Evolutionary conservation across 2,888 invertebrate species (phyloP).

Genomic region (Strigamia transsilvanica): DNA sequence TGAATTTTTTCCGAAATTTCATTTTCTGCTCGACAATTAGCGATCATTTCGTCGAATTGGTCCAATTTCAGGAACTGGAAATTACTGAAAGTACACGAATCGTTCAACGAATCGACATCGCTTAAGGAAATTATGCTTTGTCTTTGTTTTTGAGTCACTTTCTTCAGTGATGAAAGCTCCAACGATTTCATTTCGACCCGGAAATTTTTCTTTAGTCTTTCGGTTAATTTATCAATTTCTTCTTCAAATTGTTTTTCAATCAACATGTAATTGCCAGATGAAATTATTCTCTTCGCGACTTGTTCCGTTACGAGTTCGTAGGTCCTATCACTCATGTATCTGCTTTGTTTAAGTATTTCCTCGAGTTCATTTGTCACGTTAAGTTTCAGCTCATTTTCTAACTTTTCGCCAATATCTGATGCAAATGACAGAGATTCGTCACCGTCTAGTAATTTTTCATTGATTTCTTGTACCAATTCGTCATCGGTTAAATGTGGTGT

Average conservation of each 20-base stretch:
- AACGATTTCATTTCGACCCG: slow-evolving; percentile 38
- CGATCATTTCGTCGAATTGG: slow-evolving; percentile 16
- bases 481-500: slow-evolving; percentile 4
- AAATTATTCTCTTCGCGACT: background rate
- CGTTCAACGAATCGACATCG: slow-evolving; percentile 49
- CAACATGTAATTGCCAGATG: slow-evolving; percentile 2
- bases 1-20: background rate
- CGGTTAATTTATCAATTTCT: slow-evolving; percentile 2
- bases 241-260: background rate
- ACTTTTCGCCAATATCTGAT: background rate
- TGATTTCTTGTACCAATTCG: background rate
- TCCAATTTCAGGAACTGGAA: slow-evolving; percentile 31
- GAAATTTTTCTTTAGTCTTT: slow-evolving; percentile 27
- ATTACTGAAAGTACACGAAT: background rate
- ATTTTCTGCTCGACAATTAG: background rate
- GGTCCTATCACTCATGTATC: background rate
- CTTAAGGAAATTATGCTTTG: slow-evolving; percentile 34
- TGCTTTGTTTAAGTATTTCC: background rate
- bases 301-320: background rate
- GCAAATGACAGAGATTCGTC: background rate
- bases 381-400: background rate
- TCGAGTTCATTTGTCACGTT: background rate
- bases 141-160: background rate
- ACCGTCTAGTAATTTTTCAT: background rate
- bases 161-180: background rate